Evolutionary conservation across 2,113 vertebrate genomes (phyloP), one percentile per base, ranked within the genome.

Genomic region (Podiceps cristatus): DNA sequence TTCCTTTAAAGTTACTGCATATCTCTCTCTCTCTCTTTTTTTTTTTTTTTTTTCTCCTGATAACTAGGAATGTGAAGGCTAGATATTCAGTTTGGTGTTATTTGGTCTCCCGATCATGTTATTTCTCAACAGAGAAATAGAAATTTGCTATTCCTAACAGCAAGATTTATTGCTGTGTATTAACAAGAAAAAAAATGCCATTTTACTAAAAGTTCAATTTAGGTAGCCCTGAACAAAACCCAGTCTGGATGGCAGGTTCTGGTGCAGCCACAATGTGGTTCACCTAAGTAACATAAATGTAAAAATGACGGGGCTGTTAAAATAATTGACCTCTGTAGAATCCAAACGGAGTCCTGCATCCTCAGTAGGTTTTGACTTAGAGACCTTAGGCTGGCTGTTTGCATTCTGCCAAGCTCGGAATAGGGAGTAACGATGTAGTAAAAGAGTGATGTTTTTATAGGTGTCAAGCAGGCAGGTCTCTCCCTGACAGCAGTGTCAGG

Each of bases 361-460:
- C 60, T 60, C 16, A 9, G 71, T 2, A 13, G 11, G 31, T 11
- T 86, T 77, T 73, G 35, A 10, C 25, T 67, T 6, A 20, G 47
- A 40, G 35, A n/a, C 3, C 1, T 77, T 17, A 14, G 19, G 13
- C 29, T 95, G 84, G 33, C 78, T 80, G 33, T 3, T 23, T 59
- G 23, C 17, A 7, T 47, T 45, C 42, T 47, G 55, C n/a, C 42
- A 73, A 67, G 35, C 52, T 75, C n/a, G 52, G 42, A 11, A 64
- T 47, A 52, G 1, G 12, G 9, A 28, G 15, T 27, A 55, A 23
- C 35, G 55, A 22, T 15, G 18, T 9, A 49, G 3, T 37, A 49
- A 4, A 4, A 62, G 22, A 33, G 73, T 23, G 23, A 0, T 15
- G 4, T 62, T 42, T 76, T 56, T 7, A 2, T 13, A 33, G 1